Evolutionary conservation across 2,888 invertebrate species (phyloP).

Genomic region (Pristionchus arcanus): DNA sequence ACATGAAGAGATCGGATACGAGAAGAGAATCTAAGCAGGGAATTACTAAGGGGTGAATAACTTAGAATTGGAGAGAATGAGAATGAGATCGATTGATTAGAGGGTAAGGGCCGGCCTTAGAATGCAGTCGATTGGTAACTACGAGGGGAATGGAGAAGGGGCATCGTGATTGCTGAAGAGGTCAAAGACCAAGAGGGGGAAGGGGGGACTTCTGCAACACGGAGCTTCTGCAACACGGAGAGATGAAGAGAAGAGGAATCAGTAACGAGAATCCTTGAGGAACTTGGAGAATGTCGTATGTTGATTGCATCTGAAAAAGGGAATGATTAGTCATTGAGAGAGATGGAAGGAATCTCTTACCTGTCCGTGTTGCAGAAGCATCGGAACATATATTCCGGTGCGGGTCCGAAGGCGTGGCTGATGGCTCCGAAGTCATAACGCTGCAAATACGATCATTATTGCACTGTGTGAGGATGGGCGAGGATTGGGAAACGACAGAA

Average conservation of each 20-base stretch:
- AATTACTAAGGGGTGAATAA: not conserved
- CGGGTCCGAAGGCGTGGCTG: constrained; percentile 58
- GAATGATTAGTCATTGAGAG: not conserved
- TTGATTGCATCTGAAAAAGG: constrained; percentile 59
- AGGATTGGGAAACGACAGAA: constrained; percentile 35
- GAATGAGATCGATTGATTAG: not conserved
- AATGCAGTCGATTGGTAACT: not conserved
- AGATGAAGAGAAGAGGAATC: not conserved
- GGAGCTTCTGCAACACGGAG: not conserved
- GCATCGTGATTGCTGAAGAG: too few species aligned
- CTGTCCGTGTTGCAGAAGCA: constrained; percentile 74
- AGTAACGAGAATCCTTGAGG: constrained; percentile 29
- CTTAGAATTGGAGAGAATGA: not conserved
- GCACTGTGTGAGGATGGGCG: constrained; percentile 10
- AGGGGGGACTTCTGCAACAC: not conserved
- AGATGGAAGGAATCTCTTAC: not conserved
- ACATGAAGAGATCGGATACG: not conserved
- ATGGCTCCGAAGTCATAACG: constrained; percentile 65
- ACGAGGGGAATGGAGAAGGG: not conserved
- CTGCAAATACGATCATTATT: constrained; percentile 58
- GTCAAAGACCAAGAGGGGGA: not conserved
- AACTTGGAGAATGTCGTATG: constrained; percentile 58
- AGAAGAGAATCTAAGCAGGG: not conserved
- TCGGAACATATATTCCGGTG: constrained; percentile 69
- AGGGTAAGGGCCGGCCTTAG: constrained; percentile 8